Conservation (phyloP, 2,888 invertebrate genomes). For the Unio delphinus region DNA sequence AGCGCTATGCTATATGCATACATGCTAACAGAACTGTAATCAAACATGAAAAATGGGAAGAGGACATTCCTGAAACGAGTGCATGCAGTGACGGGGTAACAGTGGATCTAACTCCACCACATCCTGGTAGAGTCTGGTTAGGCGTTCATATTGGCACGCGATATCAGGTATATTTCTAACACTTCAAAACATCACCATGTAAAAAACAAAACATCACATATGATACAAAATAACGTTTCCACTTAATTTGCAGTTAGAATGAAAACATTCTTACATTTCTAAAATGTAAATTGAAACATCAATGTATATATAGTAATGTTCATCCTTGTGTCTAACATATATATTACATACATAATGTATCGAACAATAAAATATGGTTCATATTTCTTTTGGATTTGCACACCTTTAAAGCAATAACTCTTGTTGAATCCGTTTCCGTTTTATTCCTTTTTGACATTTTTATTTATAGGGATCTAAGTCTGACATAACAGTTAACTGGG, state of each 20-base stretch:
- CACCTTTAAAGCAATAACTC: too few species aligned
- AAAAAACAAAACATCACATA: too few species aligned
- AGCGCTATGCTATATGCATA: conserved; percentile 14
- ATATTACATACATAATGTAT: too few species aligned
- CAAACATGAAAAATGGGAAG: conserved; percentile 10
- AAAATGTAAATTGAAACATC: background rate
- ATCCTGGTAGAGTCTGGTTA: conserved; percentile 11
- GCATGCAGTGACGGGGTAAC: conserved; percentile 17
- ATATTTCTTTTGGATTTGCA: too few species aligned
- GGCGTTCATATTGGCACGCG: conserved; percentile 2
- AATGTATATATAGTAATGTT: too few species aligned
- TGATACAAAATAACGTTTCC: too few species aligned
- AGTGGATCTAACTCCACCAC: conserved; percentile 16
- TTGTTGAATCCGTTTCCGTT: too few species aligned
- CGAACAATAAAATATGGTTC: too few species aligned
- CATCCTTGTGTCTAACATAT: too few species aligned
- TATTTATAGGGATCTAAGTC: conserved; percentile 21
- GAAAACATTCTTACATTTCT: background rate
- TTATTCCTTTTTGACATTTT: too few species aligned
- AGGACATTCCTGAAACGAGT: conserved; percentile 2
- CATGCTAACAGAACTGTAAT: conserved; percentile 2
- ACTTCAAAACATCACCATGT: background rate
- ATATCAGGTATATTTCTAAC: conserved; percentile 9
- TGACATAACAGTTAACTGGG: conserved; percentile 37
- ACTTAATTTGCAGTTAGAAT: background rate